phyloP scores from a whole-genome alignment of 1,140 invertebrate species.

The Doryteuthis pealeii region DNA sequence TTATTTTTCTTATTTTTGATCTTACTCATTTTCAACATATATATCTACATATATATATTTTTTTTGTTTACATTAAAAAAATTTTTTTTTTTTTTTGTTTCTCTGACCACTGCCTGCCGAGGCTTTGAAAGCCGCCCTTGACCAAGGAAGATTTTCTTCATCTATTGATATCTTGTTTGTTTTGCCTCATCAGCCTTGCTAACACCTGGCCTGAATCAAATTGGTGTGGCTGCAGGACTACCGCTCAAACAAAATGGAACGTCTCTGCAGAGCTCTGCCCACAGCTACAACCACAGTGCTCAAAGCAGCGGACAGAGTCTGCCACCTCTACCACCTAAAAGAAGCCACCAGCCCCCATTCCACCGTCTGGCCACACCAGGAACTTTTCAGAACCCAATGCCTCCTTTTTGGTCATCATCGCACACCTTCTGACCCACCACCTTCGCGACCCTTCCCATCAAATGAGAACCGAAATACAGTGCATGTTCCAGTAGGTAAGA shows the following conservation, averaged over 20 bases:
- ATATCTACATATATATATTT: too few species aligned
- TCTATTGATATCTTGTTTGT: neutral
- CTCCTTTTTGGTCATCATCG: constrained; percentile 68
- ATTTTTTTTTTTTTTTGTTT: too few species aligned
- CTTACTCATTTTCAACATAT: too few species aligned
- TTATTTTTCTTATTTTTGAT: too few species aligned
- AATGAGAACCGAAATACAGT: constrained; percentile 34
- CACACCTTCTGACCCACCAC: constrained; percentile 70
- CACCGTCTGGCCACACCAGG: constrained; percentile 36
- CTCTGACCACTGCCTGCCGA: neutral
- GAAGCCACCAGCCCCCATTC: constrained; percentile 68
- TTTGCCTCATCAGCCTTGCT: constrained; percentile 7
- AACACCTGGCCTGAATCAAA: neutral
- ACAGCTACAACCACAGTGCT: constrained; percentile 1
- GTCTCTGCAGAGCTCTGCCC: constrained; percentile 17
- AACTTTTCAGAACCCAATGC: constrained; percentile 46
- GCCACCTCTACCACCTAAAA: constrained; percentile 69
- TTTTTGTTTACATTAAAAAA: too few species aligned
- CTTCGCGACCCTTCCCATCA: constrained; percentile 30
- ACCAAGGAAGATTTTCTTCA: neutral
- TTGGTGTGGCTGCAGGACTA: neutral
- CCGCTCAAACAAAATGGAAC: neutral
- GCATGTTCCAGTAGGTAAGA: constrained; percentile 24
- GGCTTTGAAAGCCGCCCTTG: too few species aligned
- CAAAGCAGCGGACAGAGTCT: constrained; percentile 16